A percentile compares a stretch with the other conserved stretches of the same genome.
Conservation (phyloP, 2,888 invertebrate species). For the Molanna angustata region DNA sequence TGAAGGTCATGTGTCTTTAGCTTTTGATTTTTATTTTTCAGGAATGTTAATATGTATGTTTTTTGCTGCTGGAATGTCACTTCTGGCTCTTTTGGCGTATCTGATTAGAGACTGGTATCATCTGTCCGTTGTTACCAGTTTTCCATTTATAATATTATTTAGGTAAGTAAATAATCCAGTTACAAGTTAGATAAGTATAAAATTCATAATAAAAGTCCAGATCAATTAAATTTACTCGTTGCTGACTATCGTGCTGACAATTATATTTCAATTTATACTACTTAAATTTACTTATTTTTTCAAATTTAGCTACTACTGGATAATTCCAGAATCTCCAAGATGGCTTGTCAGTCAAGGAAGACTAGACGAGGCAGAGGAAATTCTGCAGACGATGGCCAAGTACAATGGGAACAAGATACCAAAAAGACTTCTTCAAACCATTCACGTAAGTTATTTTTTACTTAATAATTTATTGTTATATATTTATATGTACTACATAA, state of each 20-base stretch:
- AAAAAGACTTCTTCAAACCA: conserved; percentile 57
- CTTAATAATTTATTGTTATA: too few species aligned
- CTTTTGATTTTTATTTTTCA: conserved; percentile 36
- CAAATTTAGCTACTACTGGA: conserved; percentile 57
- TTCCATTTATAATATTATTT: conserved; percentile 59
- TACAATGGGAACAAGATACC: conserved; percentile 58
- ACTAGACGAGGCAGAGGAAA: conserved; percentile 63
- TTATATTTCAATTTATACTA: too few species aligned
- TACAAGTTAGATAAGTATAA: too few species aligned
- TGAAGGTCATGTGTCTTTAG: neutral
- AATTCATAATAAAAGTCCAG: too few species aligned
- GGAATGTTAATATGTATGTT: conserved; percentile 63
- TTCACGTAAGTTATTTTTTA: conserved; percentile 50
- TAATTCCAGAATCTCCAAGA: conserved; percentile 68
- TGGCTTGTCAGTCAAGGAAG: conserved; percentile 66
- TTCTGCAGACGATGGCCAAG: conserved; percentile 60
- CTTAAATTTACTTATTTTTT: neutral
- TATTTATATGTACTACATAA: too few species aligned
- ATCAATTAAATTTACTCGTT: too few species aligned
- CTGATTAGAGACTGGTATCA: conserved; percentile 60
- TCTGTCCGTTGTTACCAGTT: conserved; percentile 59
- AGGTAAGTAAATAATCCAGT: too few species aligned
- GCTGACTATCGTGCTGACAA: too few species aligned
- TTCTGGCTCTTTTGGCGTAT: conserved; percentile 60
- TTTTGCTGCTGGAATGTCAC: conserved; percentile 63